A percentile compares a stretch with the other conserved stretches of the same genome.
Evolutionary conservation across 64 coral and sea anemone genomes (phyloP).

Genomic region (Porites australiensis): DNA sequence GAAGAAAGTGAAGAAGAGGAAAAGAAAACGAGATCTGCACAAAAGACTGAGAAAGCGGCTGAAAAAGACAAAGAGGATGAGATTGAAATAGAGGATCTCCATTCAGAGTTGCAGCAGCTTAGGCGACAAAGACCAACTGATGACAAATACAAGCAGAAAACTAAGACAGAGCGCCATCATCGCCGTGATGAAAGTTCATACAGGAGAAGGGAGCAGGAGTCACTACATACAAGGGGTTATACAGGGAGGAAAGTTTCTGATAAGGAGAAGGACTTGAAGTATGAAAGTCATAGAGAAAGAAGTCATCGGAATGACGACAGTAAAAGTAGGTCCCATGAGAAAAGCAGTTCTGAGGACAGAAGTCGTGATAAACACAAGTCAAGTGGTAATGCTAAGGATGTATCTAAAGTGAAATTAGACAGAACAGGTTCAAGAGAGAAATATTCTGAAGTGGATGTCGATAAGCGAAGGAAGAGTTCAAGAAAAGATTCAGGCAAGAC

Average conservation of each 20-base stretch:
- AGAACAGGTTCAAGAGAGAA: constrained; percentile 15
- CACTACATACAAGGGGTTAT: neutral
- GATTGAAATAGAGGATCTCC: constrained; percentile 33
- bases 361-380: constrained; percentile 26
- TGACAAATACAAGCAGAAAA: constrained; percentile 14
- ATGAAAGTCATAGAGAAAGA: constrained; percentile 4
- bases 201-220: neutral
- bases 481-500: constrained; percentile 26
- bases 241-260: constrained; percentile 3
- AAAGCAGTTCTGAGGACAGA: constrained; percentile 6
- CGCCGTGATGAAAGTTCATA: neutral
- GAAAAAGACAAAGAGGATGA: constrained; percentile 59
- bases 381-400: constrained; percentile 19
- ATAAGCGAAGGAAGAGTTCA: constrained; percentile 30
- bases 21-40: neutral
- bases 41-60: constrained; percentile 27
- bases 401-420: constrained; percentile 49
- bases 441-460: constrained; percentile 31
- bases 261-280: neutral
- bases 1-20: constrained; percentile 44
- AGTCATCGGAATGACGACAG: neutral
- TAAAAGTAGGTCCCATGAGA: neutral
- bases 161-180: neutral
- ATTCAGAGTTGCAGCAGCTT: constrained; percentile 28
- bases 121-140: constrained; percentile 18